Base-by-base conservation (phyloP, 2,113 vertebrate species). In the Syngnathus scovelli region DNA sequence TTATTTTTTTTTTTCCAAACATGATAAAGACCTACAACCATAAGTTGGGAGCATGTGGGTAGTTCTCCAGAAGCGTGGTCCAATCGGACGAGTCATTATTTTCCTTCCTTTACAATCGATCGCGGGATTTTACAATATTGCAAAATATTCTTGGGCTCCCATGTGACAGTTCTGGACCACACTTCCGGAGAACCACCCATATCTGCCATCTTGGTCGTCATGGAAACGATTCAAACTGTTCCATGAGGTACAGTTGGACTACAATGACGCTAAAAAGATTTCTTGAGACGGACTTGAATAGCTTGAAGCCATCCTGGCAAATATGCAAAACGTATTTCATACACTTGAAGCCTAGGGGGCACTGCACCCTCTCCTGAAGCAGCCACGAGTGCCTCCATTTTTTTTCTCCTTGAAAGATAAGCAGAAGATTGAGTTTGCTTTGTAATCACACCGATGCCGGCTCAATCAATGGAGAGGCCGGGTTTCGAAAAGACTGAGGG, bases 391-490 rank as follows among this genome's bases (percentile, higher is more conserved):
- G 13, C 44, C 48, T 12, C 6, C 7, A 5, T 43, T 33, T 33
- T 33, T 18, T 19, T 46, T 13, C 12, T 59, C 9, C 7, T 37
- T 5, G 21, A 12, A 44, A 37, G 60, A 23, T 46, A 37, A 43
- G 58, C 27, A 43, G 15, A 58, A 54, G 74, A 75, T 76, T 76
- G 44, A 49, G 74, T 71, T 76, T 74, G 39, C 64, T 77, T 72
- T 78, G 68, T 70, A 80, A 73, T 78, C 77, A 73, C 76, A 70
- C 49, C 60, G 70, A 60, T 52, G 21, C 3, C 56, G 11, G 73
- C 74, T 80, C 79, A 81, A 86, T 85, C 79, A 71, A 66, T 78
- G 41, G 15, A 2, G 7, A 43, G 44, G 15, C 33, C 19, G 38
- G 36, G 58, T 44, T 69, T 59, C 46, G 71, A 62, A 54, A 52